phyloP scores from a whole-genome alignment of 2,113 vertebrate genomes.

The Arothron firmamentum region DNA sequence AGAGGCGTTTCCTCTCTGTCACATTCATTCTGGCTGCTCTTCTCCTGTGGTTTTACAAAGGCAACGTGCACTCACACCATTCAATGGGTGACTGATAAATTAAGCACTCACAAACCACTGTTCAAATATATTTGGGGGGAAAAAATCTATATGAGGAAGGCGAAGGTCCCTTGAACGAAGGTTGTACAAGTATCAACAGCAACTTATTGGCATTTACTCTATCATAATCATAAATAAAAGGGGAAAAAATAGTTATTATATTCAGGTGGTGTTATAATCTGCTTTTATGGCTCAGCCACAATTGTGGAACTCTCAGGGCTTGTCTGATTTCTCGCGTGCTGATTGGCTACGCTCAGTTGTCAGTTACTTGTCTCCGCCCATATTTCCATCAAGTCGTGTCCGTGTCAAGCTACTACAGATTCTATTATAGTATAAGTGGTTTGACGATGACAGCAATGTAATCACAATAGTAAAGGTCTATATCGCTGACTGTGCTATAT shows the following conservation, averaged over 20 bases:
- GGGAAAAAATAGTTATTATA: no score
- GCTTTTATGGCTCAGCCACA: not conserved
- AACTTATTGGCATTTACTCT: not conserved
- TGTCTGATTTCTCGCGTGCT: conserved; percentile 17
- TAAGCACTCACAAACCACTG: not conserved
- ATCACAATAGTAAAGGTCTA: no score
- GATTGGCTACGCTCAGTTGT: conserved; percentile 40
- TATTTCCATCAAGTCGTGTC: no score
- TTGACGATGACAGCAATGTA: no score
- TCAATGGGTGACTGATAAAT: no score
- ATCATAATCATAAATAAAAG: no score
- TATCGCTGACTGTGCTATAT: no score
- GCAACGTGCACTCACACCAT: not conserved
- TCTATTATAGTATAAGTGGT: conserved; percentile 7
- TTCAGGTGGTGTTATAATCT: no score
- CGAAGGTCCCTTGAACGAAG: not conserved
- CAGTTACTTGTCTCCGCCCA: conserved; percentile 23
- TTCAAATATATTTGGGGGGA: not conserved
- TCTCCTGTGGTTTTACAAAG: not conserved
- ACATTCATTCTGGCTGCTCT: no score
- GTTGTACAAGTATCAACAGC: not conserved
- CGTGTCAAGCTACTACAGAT: not conserved
- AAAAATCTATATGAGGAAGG: not conserved
- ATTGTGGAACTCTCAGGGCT: not conserved
- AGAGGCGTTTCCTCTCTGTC: not conserved